These are phyloP conservation scores for Periparus ater DNA, from an alignment of 2,797 vertebrate species.

Conservation along the genomic window DNA sequence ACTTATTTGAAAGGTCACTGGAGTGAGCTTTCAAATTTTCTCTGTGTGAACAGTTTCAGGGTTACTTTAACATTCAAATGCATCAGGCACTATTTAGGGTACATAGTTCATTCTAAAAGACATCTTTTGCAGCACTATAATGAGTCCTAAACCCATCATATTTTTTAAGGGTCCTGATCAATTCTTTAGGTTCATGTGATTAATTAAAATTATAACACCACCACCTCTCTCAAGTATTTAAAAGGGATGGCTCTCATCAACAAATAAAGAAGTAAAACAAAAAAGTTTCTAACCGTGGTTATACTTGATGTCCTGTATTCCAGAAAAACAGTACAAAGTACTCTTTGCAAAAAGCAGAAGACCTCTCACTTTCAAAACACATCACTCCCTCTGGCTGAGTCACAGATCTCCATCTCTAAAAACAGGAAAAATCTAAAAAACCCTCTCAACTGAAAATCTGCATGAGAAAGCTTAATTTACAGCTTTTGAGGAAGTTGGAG, in stretches of 20 bases:
- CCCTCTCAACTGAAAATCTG: not conserved
- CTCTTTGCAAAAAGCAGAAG: slow-evolving; percentile 11
- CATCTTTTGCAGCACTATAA: not conserved
- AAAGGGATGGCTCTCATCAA: not conserved
- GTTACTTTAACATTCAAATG: not conserved
- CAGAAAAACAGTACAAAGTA: not conserved
- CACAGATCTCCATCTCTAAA: not conserved
- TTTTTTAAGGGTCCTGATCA: not conserved
- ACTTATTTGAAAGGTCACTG: slow-evolving; percentile 21
- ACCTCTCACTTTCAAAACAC: slow-evolving; percentile 44
- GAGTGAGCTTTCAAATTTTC: not conserved
- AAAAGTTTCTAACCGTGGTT: not conserved
- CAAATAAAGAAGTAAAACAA: not conserved
- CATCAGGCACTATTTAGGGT: not conserved
- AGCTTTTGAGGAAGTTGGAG: slow-evolving; percentile 52
- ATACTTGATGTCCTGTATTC: not conserved
- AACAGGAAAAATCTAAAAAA: slow-evolving; percentile 13
- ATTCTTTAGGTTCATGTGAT: not conserved
- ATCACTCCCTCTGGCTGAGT: not conserved
- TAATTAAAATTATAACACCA: not conserved
- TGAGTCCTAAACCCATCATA: not conserved
- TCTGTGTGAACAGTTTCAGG: not conserved
- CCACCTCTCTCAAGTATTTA: not conserved
- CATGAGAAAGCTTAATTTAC: slow-evolving; percentile 41
- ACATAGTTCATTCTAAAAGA: not conserved